These are phyloP conservation scores for Aricia agestis DNA, from an alignment of 1,140 invertebrate species.

Conservation along the genomic window DNA sequence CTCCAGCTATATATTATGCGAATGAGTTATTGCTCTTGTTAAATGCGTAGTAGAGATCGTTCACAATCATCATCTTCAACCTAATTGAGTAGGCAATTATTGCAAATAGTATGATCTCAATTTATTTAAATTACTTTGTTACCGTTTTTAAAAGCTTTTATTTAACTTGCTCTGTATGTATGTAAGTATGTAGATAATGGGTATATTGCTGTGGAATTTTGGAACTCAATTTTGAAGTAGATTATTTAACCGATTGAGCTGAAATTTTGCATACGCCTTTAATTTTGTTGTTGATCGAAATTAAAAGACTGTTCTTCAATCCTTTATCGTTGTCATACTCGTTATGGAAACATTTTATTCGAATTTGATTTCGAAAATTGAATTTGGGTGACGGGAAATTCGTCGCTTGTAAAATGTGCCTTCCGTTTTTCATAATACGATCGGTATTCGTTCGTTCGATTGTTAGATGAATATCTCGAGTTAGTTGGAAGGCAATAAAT, in stretches of 20 bases:
- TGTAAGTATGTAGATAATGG: no score
- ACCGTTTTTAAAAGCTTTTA: background rate
- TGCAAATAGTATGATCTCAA: background rate
- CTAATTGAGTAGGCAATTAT: background rate
- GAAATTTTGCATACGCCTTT: no score
- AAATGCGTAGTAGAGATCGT: background rate
- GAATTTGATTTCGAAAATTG: slow-evolving; percentile 7
- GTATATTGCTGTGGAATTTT: no score
- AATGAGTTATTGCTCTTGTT: background rate
- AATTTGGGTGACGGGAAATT: background rate
- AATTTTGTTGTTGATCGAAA: background rate
- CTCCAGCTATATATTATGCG: background rate
- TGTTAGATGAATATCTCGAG: slow-evolving; percentile 1
- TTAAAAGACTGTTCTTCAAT: background rate
- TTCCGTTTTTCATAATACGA: background rate
- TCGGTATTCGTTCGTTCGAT: slow-evolving; percentile 5
- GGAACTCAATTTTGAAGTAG: no score
- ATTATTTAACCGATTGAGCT: no score
- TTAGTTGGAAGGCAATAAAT: slow-evolving; percentile 20
- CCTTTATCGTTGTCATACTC: background rate
- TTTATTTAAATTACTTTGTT: background rate
- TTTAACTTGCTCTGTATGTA: no score
- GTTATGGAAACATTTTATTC: slow-evolving; percentile 2
- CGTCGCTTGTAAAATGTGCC: background rate
- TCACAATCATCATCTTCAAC: background rate